These are phyloP conservation scores for Thereva nobilitata DNA, from an alignment of 2,888 invertebrate species.

Conservation along the genomic window DNA sequence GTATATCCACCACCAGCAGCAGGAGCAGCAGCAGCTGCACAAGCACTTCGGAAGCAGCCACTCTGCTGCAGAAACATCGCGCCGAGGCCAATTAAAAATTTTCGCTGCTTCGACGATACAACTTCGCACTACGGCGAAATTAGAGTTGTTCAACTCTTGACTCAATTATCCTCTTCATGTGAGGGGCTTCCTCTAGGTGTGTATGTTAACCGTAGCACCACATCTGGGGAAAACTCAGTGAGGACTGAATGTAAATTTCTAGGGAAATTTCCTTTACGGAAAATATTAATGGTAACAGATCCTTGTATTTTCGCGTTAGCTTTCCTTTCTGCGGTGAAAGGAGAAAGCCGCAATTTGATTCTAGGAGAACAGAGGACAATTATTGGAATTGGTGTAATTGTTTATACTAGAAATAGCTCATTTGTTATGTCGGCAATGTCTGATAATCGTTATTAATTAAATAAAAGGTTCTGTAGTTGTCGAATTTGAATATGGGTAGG, in stretches of 20 bases:
- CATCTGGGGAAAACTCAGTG: background rate
- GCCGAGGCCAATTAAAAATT: slow-evolving; percentile 43
- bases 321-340: background rate
- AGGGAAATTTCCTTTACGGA: background rate
- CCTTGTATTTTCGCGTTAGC: slow-evolving; percentile 9
- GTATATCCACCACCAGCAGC: too few relatives aligned
- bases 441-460: too few relatives aligned
- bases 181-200: slow-evolving; percentile 27
- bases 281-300: too few relatives aligned
- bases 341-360: too few relatives aligned
- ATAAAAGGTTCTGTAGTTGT: too few relatives aligned
- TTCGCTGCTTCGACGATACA: slow-evolving; percentile 42
- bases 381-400: too few relatives aligned
- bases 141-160: slow-evolving; percentile 44
- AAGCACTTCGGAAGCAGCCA: slow-evolving; percentile 20
- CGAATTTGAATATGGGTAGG: too few relatives aligned
- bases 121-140: slow-evolving; percentile 40
- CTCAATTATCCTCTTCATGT: slow-evolving; percentile 42
- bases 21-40: too few relatives aligned
- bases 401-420: too few relatives aligned
- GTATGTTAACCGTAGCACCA: slow-evolving; percentile 5
- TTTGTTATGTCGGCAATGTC: too few relatives aligned
- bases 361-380: too few relatives aligned
- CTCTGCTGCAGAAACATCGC: slow-evolving; percentile 18
- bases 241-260: slow-evolving; percentile 6